Evolutionary conservation across 64 coral and sea anemone genomes (phyloP), one percentile per base, ranked within the genome.

Genomic region (Stichodactyla helianthus): DNA sequence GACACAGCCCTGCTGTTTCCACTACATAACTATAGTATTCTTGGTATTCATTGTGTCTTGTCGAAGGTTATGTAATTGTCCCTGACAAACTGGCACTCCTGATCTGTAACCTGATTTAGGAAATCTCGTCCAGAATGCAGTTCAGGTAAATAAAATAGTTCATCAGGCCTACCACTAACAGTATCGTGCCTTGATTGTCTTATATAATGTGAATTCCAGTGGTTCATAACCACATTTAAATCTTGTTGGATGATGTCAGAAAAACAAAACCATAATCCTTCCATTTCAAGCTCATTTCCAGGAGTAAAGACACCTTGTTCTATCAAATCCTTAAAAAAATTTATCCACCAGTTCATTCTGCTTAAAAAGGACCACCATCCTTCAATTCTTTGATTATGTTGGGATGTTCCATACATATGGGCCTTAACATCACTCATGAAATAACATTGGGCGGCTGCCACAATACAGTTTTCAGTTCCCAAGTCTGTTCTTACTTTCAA

Each of bases 11-110:
- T 27, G 87, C 92, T 82, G 86, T 95, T 77, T 89, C 87, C 22
- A 92, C 79, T 55, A 92, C 93, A 95, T 92, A 92, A 92, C 89
- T 90, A 81, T 92, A 95, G 93, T 95, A 95, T 55, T 87, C 89
- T 89, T 87, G 89, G 55, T 92, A 16, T 51, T 82, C 71, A 79
- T 26, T 95, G 10, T 65, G 92, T 90, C 65, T 92, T 90, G 88
- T 86, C 87, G 86, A 10, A 83, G 25, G 63, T 71, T 50, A 83
- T 83, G 85, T 87, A 18, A 87, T 87, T 77, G 63, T 87, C 65
- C 12, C 63, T 87, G 17, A 87, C 28, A 54, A 61, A 87, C 68
- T 77, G 58, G 1, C 63, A 59, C 4, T 52, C 60, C 63, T 52
- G 8, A 58, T 68, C 27, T 19, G 60, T 71, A 35, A 54, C 85